Evolutionary conservation across 2,797 vertebrate genomes (phyloP).

Genomic region (Muscicapa striata): DNA sequence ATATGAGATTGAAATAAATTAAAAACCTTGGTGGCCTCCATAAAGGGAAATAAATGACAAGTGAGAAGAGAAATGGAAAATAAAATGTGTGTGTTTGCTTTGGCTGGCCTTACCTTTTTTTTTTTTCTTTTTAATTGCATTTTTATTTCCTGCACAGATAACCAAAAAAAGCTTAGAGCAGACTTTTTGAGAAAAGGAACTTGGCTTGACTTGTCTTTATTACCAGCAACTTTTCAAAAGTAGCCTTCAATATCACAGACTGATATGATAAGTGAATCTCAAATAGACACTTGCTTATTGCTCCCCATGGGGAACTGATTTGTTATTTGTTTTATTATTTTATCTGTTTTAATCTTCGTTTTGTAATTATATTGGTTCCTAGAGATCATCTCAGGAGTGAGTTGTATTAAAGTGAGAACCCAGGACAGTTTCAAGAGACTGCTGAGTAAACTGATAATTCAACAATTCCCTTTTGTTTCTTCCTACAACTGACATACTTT

Average conservation of each 20-base stretch:
- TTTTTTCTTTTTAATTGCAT: not conserved
- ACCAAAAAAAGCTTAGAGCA: conserved; percentile 6
- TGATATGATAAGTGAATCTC: not conserved
- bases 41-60: conserved; percentile 24
- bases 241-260: not conserved
- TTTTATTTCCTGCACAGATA: conserved; percentile 35
- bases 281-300: conserved; percentile 28
- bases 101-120: not conserved
- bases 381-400: not conserved
- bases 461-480: not conserved
- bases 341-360: not conserved
- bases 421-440: not conserved
- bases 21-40: not conserved
- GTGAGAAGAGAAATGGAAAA: conserved; percentile 20
- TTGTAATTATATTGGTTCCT: not conserved
- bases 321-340: not conserved
- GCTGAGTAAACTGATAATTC: not conserved
- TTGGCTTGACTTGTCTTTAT: conserved; percentile 29
- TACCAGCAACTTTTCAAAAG: conserved; percentile 6
- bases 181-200: conserved; percentile 9
- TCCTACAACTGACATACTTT: not conserved
- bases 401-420: not conserved
- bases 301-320: not conserved
- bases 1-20: conserved; percentile 1
- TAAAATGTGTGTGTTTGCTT: conserved; percentile 24